Percentiles rank a stretch among this genome's conserved stretches.
phyloP scores from a whole-genome alignment of 2,888 invertebrate genomes.

The Chloroclysta siterata region DNA sequence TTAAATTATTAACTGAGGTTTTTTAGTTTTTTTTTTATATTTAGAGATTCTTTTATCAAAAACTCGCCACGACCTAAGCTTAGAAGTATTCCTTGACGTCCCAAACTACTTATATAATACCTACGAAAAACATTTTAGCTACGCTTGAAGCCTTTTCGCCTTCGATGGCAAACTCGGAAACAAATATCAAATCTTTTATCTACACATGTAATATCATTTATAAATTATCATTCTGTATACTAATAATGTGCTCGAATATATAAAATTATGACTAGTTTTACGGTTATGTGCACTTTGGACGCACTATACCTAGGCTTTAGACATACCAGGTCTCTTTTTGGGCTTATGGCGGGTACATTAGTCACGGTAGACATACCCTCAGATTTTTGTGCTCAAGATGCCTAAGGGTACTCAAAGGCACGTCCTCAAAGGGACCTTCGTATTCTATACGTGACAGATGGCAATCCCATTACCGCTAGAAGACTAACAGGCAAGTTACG shows the following conservation, averaged over 20 bases:
- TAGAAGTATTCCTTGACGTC: not conserved
- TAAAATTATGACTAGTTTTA: conserved; percentile 71
- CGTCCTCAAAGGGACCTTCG: not conserved
- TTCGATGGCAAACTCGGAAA: conserved; percentile 21
- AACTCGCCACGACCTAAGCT: conserved; percentile 2
- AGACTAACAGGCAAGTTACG: too few species aligned
- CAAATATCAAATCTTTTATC: conserved; percentile 19
- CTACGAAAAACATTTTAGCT: conserved; percentile 10
- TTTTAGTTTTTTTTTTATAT: too few species aligned
- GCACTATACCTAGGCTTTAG: conserved; percentile 43
- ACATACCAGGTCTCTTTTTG: not conserved
- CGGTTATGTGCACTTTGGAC: conserved; percentile 62
- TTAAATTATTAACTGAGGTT: conserved; percentile 2
- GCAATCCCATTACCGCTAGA: too few species aligned
- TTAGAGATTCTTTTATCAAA: conserved; percentile 17
- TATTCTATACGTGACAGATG: too few species aligned
- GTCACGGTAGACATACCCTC: not conserved
- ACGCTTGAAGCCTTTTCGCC: conserved; percentile 9
- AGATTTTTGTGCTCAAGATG: too few species aligned
- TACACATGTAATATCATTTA: conserved; percentile 25
- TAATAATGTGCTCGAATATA: conserved; percentile 50
- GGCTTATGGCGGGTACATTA: not conserved
- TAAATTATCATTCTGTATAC: conserved; percentile 28
- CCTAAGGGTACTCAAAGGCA: not conserved
- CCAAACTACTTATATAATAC: not conserved